Evolutionary conservation across 2,888 invertebrate genomes (phyloP), one percentile per base, ranked within the genome.

Genomic region (Carterocephalus palaemon): DNA sequence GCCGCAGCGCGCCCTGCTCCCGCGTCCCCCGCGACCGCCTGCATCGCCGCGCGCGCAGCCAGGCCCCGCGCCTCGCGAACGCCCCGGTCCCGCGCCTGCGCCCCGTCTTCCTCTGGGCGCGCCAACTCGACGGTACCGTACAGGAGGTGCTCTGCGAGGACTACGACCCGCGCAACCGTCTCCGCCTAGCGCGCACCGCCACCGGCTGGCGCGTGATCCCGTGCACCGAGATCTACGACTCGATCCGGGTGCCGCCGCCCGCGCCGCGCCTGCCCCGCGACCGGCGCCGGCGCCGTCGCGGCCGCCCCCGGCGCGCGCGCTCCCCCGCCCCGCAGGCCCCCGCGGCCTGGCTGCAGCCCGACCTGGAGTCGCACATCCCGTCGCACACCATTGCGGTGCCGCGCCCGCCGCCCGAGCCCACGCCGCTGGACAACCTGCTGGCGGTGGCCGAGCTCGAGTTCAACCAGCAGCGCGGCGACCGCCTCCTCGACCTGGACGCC

Each of bases 131-230:
- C 78, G 92, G 93, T 52, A 90, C 90, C 70, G 94, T 95, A 75
- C 91, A 93, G 69, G 93, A 93, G 78, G 94, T 95, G 61, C 91
- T 92, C 76, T 94, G 94, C 84, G 95, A 95, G 79, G 95, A 95
- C 75, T 95, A 95, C 88, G 95, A 95, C 86, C 91, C 92, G 73
- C 88, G 93, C 48, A 95, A 95, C 82, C 92, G 95, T 49, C 93
- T 95, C 65, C 91, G 93, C 63, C 86, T 95, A 69, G 93, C 93
- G 57, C 94, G 94, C 71, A 94, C 94, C 12, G 89, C 92, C 28
- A 89, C 90, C 71, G 94, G 95, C 62, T 95, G 95, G 95, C 90
- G 92, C 48, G 93, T 93, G 47, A 93, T 92, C 79, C 95, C 94
- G 60, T 90, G 93, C 61, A 94, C 94, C 36, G 92, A 92, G 70